Evolutionary conservation across 2,113 vertebrate species (phyloP).

Genomic region (Gavialis gangeticus): DNA sequence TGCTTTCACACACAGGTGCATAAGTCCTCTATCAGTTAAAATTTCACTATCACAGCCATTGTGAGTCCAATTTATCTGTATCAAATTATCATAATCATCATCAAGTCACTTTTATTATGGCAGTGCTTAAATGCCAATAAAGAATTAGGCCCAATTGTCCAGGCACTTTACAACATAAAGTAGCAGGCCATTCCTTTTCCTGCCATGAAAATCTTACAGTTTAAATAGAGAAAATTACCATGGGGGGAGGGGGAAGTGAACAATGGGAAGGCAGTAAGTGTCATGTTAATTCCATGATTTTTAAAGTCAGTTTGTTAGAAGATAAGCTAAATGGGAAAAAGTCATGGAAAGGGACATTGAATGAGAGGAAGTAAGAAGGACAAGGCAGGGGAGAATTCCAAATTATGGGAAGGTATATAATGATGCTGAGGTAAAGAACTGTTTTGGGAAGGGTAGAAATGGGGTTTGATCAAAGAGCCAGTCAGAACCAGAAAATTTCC

Average conservation of each 20-base stretch:
- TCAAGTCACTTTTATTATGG: neutral
- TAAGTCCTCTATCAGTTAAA: neutral
- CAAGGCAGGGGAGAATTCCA: neutral
- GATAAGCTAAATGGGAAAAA: neutral
- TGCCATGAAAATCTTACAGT: neutral
- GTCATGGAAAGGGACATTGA: neutral
- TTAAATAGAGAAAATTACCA: too few relatives aligned
- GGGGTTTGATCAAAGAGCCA: neutral
- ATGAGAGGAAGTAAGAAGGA: neutral
- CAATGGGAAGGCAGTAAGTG: too few relatives aligned
- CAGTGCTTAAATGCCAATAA: neutral
- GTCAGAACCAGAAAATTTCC: neutral
- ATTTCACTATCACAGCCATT: neutral
- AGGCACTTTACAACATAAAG: neutral
- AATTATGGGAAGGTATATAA: neutral
- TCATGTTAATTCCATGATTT: neutral
- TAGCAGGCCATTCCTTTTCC: neutral
- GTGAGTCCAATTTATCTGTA: neutral
- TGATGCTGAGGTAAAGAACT: neutral
- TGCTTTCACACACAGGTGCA: neutral
- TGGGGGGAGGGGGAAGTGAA: neutral
- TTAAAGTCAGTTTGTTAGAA: neutral
- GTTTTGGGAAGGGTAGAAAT: neutral
- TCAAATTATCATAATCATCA: neutral
- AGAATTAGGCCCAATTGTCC: neutral